phyloP scores from a whole-genome alignment of 2,888 invertebrate species.

The Yponomeuta cagnagella region DNA sequence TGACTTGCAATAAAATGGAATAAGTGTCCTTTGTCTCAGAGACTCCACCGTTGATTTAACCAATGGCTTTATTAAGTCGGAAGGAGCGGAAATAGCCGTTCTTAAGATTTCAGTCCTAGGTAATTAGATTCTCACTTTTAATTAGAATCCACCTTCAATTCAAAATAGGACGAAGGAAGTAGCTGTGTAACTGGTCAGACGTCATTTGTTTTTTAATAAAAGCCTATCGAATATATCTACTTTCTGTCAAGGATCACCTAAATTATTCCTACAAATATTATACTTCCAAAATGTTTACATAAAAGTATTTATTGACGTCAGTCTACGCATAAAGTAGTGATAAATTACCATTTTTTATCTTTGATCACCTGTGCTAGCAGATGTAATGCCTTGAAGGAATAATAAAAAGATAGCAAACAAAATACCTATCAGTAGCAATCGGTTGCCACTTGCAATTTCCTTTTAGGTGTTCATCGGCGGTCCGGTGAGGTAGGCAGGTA shows the following conservation, averaged over 20 bases:
- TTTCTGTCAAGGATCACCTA: too few species aligned
- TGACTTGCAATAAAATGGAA: neutral
- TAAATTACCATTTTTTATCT: neutral
- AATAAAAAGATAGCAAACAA: neutral
- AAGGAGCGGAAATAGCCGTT: neutral
- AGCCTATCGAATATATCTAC: too few species aligned
- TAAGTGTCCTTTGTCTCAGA: neutral
- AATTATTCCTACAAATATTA: too few species aligned
- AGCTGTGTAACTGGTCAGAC: neutral
- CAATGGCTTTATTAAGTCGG: neutral
- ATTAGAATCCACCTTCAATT: neutral
- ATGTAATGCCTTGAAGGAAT: neutral
- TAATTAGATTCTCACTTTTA: neutral
- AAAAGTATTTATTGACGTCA: neutral
- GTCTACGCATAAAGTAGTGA: neutral
- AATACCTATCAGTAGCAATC: neutral
- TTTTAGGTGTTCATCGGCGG: too few species aligned
- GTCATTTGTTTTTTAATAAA: too few species aligned
- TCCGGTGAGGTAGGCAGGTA: too few species aligned
- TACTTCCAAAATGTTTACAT: too few species aligned
- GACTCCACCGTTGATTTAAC: neutral
- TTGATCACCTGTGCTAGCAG: neutral
- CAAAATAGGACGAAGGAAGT: neutral
- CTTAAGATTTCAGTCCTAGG: neutral
- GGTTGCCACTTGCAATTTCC: neutral